Evolutionary conservation across 2,888 invertebrate species (phyloP).

Genomic region (Ectemnius continuus): DNA sequence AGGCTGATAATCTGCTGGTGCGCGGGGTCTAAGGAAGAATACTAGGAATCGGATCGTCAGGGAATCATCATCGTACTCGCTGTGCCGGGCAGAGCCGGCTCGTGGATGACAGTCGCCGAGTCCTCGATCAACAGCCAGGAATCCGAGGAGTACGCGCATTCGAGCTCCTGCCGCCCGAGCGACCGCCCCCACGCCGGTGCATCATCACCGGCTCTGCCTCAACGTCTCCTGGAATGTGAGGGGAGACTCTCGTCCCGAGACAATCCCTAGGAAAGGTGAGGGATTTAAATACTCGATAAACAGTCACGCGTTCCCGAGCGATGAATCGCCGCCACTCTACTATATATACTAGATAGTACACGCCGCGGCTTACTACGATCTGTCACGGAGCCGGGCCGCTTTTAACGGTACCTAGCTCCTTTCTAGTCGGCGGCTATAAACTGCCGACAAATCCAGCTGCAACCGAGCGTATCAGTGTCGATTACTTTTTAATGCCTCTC

Average conservation of each 20-base stretch:
- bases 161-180: no score
- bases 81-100: neutral
- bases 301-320: neutral
- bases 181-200: slow-evolving; percentile 12
- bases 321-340: slow-evolving; percentile 8
- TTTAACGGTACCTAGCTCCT: slow-evolving; percentile 8
- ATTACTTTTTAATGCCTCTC: no score
- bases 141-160: neutral
- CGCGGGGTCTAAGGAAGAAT: no score
- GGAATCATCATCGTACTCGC: no score
- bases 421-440: neutral
- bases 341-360: no score
- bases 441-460: neutral
- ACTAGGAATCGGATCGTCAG: no score
- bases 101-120: neutral
- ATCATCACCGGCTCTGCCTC: slow-evolving; percentile 32
- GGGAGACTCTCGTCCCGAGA: slow-evolving; percentile 44
- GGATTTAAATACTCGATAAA: slow-evolving; percentile 6
- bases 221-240: slow-evolving; percentile 60
- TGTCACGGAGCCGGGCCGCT: neutral
- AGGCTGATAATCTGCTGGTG: no score
- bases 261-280: slow-evolving; percentile 54
- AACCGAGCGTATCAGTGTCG: no score
- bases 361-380: no score
- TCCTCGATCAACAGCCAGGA: neutral